Evolutionary conservation across 2,888 invertebrate genomes (phyloP), one percentile per base, ranked within the genome.

Genomic region (Drosophila nr. perissopoda): DNA sequence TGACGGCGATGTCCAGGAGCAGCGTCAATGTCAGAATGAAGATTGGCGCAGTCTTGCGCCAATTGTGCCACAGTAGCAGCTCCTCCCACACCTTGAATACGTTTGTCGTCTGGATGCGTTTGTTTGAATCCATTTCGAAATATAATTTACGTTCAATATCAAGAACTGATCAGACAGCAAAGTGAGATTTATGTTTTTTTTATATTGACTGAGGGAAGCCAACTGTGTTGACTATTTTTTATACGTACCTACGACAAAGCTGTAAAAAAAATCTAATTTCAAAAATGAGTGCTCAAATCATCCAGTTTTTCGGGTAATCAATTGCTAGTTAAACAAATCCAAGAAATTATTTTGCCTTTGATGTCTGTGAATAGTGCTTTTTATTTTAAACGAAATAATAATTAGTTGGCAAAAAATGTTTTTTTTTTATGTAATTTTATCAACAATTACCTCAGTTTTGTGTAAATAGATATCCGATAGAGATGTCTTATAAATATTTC

Each of bases 41-140:
- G 6, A 66, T 5, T 0, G 76, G 1, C 1, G 53, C 33, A 5
- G 87, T 70, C 52, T 66, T 72, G 52, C 59, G 69, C 82, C 82
- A 82, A 29, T 84, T 56, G 13, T 62, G 64, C 82, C 82, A 82
- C 8, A 82, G 38, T 2, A 82, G 45, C 57, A 82, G 58, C 7
- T 67, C 57, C 11, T 29, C 34, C 72, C 59, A 57, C 21, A 60
- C 1, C 27, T 45, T 38, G 21, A 49, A 25, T 4, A 13, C 13
- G 4, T 21, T 13, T 21, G 33, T 48, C 1, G 53, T 34, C 36
- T 54, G 27, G 13, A 18, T 38, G 34, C 33, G 48, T 2, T 59
- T 49, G 31, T 29, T 36, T 2, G 34, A 31, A 27, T 77, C 49
- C 76, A 78, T 78, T 53, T 27, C 58, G 6, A 21, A 65, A 53